Evolutionary conservation across 1,140 invertebrate species (phyloP).

Genomic region (Manduca sexta): DNA sequence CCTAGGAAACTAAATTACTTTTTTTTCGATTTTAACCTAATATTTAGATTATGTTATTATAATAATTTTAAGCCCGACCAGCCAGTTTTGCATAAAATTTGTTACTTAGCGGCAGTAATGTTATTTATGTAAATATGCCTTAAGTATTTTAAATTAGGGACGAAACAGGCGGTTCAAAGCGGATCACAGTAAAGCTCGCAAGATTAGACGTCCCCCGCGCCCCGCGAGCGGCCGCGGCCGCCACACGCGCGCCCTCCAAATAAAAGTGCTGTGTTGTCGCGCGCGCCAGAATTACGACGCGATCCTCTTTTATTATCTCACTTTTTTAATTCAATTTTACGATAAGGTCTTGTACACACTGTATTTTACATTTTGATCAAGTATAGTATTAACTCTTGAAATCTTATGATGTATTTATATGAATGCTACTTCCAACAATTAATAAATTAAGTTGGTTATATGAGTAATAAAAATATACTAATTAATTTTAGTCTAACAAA

Average conservation of each 20-base stretch:
- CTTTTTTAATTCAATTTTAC: constrained; percentile 70
- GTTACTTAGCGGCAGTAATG: background rate
- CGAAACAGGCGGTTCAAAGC: constrained; percentile 16
- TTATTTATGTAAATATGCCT: background rate
- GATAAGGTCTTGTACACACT: constrained; percentile 46
- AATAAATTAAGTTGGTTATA: too few relatives aligned
- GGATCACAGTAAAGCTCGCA: constrained; percentile 46
- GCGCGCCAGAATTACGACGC: constrained; percentile 66
- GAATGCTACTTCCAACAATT: too few relatives aligned
- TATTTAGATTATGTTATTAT: too few relatives aligned
- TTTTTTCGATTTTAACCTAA: too few relatives aligned
- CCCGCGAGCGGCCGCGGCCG: constrained; percentile 18
- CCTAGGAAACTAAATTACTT: too few relatives aligned
- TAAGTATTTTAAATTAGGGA: too few relatives aligned
- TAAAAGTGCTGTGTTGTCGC: constrained; percentile 70
- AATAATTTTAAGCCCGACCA: too few relatives aligned
- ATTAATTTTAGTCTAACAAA: too few relatives aligned
- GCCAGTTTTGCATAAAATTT: too few relatives aligned
- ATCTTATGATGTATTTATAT: too few relatives aligned
- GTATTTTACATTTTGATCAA: constrained; percentile 3
- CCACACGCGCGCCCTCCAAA: constrained; percentile 62
- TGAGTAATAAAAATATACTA: too few relatives aligned
- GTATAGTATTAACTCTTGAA: background rate
- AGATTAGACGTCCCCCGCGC: constrained; percentile 43
- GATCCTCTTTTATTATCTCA: constrained; percentile 62